These are phyloP conservation scores for Tuberolachnus salignus DNA, from an alignment of 2,888 invertebrate species.

Conservation along the genomic window DNA sequence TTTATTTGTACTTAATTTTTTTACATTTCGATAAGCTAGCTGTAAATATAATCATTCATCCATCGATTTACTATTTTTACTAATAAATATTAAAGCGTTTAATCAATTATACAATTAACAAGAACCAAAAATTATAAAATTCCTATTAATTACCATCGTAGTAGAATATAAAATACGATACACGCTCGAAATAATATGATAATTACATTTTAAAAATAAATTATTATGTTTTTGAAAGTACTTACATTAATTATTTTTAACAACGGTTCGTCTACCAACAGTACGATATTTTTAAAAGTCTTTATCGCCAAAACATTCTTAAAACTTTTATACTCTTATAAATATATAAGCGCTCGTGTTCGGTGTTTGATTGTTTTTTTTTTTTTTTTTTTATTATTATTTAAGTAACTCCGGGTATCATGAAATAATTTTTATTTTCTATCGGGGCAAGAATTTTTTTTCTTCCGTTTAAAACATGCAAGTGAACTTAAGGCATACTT, in stretches of 20 bases:
- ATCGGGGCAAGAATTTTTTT: background rate
- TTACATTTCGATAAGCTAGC: no score
- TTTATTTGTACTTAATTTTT: no score
- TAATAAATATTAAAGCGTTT: no score
- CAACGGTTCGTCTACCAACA: background rate
- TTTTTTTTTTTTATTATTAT: background rate
- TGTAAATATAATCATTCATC: no score
- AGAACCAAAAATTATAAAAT: no score
- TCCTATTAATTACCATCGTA: no score
- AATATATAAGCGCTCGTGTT: slow-evolving; percentile 11
- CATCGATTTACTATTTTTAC: no score
- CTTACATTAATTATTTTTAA: slow-evolving; percentile 2
- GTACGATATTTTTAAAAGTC: background rate
- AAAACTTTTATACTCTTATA: slow-evolving; percentile 13
- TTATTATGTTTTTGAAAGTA: background rate
- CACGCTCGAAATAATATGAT: background rate
- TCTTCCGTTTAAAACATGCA: background rate
- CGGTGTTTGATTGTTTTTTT: background rate
- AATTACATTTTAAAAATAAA: background rate
- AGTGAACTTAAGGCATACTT: background rate
- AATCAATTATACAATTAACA: no score
- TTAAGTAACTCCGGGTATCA: background rate
- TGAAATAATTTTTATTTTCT: background rate
- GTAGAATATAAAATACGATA: no score
- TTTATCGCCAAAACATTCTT: slow-evolving; percentile 8